These are phyloP conservation scores for Noctilio leporinus DNA, from an alignment of 2,113 vertebrate genomes.

Conservation along the genomic window DNA sequence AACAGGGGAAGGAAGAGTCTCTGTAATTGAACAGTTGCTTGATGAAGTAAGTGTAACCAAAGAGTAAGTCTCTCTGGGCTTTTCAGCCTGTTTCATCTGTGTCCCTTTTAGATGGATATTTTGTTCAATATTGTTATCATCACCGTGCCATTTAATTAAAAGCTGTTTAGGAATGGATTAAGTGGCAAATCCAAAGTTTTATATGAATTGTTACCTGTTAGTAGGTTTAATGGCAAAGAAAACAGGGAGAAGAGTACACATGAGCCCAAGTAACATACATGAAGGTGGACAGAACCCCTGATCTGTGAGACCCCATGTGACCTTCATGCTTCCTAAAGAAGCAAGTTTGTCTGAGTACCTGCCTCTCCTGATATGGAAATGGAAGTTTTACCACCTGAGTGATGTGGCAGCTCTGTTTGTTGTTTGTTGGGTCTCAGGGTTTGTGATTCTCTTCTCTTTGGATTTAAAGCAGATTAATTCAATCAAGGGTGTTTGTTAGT, in stretches of 20 bases:
- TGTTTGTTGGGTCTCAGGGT: not conserved
- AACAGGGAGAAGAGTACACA: not conserved
- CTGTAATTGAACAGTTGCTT: conserved; percentile 82
- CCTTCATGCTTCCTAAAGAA: not conserved
- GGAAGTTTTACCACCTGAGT: not conserved
- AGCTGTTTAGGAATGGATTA: not conserved
- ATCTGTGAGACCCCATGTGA: not conserved
- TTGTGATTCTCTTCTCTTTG: not conserved
- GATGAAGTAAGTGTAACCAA: conserved; percentile 78
- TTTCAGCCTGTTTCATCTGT: not conserved
- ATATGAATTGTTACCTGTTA: not conserved
- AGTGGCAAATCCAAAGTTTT: not conserved
- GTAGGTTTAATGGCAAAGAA: not conserved
- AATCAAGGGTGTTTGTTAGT: not conserved
- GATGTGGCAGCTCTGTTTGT: not conserved
- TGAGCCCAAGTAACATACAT: not conserved
- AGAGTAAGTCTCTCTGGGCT: not conserved
- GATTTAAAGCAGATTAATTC: not conserved
- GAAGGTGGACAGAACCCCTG: not conserved
- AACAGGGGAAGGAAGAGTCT: conserved; percentile 75
- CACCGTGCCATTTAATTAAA: not conserved
- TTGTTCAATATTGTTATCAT: not conserved
- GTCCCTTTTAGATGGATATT: not conserved
- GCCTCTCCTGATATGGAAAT: not conserved
- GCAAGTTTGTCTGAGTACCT: not conserved